Evolutionary conservation across 2,113 vertebrate genomes (phyloP), one percentile per base, ranked within the genome.

Genomic region (Trachemys scripta): DNA sequence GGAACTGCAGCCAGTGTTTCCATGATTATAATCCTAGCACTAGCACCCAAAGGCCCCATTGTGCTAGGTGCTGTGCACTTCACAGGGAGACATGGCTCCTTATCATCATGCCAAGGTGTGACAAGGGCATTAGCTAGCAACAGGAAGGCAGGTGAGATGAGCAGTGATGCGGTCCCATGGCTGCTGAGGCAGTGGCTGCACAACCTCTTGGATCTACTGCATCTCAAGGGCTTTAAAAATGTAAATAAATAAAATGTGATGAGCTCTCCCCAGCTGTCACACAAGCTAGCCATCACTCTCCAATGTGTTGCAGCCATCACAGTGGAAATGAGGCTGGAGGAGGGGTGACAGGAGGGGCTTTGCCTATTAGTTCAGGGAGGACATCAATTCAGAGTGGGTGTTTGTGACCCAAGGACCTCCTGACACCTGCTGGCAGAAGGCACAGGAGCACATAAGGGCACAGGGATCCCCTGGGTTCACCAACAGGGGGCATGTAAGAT

Each of bases 361-460:
- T 25, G 53, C n/a, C n/a, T 49, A 17, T 54, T 84, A 35, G 8
- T 14, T 35, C 29, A 20, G 62, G 45, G 49, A 76, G n/a, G 29
- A 79, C 20, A 78, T 42, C 75, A 6, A 22, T 27, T 14, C 42
- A 47, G 10, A 27, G 25, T 47, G 42, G 38, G 75, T 11, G 38
- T 38, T 69, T 10, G 65, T 38, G 35, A 69, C 35, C 65, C 35
- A n/a, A 10, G 65, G 8, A 69, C 31, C 35, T 69, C 35, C 17
- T n/a, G 8, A 72, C 20, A 8, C 2, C 35, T 0, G 16, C 17
- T 10, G n/a, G n/a, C 16, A 69, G 35, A n/a, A 69, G 65, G 7
- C 35, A 5, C 29, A 31, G 16, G 17, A 20, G 35, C n/a, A n/a
- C 19, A 22, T 9, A 72, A n/a, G 8, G 19, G 17, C n/a, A 20